Base-by-base conservation (phyloP, 2,113 vertebrate genomes). In the Oophaga pumilio region DNA sequence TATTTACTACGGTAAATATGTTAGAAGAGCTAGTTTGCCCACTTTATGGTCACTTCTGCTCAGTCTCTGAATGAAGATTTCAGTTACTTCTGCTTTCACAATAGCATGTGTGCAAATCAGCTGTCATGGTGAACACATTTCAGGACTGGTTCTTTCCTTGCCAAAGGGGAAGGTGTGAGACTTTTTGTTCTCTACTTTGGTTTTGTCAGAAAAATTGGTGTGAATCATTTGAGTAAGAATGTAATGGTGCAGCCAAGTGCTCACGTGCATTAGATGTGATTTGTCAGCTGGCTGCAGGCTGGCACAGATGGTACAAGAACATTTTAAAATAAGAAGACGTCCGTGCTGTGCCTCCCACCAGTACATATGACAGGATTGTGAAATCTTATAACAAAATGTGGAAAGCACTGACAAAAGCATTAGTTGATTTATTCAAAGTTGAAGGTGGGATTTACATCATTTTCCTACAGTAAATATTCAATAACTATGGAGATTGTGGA, bases 101-200 rank as follows among this genome's bases (percentile, higher is more conserved):
- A 82, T 13, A 17, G 22, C 33, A 52, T 68, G 20, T 68, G 18
- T 24, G 14, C 56, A 24, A 68, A 17, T 79, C 85, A 86, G 43
- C 60, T 79, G 85, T 77, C 66, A 28, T 74, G 68, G 18, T 49
- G 60, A 56, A 52, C 24, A 69, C 59, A 18, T 57, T 49, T 56
- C 26, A 71, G 49, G 11, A 6, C 10, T 14, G 71, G 24, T 15
- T 69, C 76, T 80, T 79, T 50, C 85, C 33, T 86, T 69, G 85
- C 85, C 76, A 68, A 56, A 86, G 85, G 85, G 85, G 76, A 86
- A 86, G 85, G 85, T 69, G 85, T 68, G 22, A 64, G n/a, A 33
- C 57, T 24, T 50, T 76, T 50, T 33, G 1, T 68, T 53, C 50
- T 68, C 78, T 79, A 20, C n/a, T 80, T 66, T 80, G 43, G 76